Conservation (phyloP, 92 coral and sea anemone species). For the Actinostola sp. region DNA sequence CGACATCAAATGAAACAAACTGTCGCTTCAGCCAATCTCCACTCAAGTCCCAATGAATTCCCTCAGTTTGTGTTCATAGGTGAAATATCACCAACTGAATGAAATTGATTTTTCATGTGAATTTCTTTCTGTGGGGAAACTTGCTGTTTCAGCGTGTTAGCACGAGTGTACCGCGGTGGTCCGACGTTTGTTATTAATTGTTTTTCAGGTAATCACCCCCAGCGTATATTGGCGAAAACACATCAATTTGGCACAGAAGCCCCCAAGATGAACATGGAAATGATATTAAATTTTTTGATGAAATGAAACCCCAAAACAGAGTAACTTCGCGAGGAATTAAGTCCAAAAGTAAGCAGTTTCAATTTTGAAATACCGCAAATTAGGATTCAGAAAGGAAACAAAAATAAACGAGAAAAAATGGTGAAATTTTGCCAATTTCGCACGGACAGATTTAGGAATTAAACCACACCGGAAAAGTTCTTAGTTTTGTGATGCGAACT, state of each 20-base stretch:
- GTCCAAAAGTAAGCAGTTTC: too few relatives aligned
- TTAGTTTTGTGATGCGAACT: neutral
- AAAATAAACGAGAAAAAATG: too few relatives aligned
- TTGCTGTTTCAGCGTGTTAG: neutral
- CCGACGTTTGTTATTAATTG: neutral
- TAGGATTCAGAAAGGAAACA: too few relatives aligned
- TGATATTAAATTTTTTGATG: constrained; percentile 12
- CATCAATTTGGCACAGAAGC: constrained; percentile 8
- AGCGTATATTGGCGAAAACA: constrained; percentile 1
- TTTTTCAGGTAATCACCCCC: neutral
- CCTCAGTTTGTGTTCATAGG: too few relatives aligned
- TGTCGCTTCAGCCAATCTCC: constrained; percentile 18
- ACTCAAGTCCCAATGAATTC: constrained; percentile 24
- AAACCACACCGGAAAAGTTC: neutral
- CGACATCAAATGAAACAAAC: neutral
- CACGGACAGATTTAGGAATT: too few relatives aligned
- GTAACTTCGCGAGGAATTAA: constrained; percentile 1
- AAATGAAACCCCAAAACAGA: constrained; percentile 6
- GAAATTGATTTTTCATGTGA: neutral
- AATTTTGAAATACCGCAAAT: too few relatives aligned
- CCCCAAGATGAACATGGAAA: constrained; percentile 2
- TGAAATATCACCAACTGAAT: neutral
- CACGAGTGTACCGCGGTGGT: constrained; percentile 5
- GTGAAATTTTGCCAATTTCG: too few relatives aligned
- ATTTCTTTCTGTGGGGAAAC: neutral